Evolutionary conservation across 2,113 vertebrate species (phyloP).

Genomic region (Rafetus swinhoei): DNA sequence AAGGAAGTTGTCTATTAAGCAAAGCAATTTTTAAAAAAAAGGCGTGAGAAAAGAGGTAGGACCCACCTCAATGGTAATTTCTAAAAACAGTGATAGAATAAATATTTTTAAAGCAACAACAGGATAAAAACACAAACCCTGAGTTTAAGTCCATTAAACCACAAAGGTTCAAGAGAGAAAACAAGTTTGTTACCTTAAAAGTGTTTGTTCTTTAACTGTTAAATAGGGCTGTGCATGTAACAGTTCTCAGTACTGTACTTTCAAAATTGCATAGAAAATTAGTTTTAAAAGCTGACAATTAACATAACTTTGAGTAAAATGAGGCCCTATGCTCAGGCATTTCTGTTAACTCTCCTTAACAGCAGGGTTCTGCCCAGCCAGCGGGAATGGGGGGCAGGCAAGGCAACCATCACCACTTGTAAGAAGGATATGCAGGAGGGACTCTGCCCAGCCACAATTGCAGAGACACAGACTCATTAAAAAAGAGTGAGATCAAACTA

Average conservation of each 20-base stretch:
- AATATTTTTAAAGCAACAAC: not conserved
- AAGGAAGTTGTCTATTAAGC: not conserved
- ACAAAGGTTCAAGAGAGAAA: not conserved
- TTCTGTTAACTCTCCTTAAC: not conserved
- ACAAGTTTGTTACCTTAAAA: not conserved
- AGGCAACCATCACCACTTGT: not conserved
- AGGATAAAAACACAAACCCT: not conserved
- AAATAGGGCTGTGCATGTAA: not conserved
- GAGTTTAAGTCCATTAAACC: not conserved
- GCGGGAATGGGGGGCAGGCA: not conserved
- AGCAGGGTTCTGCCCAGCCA: not conserved
- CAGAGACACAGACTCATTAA: not conserved
- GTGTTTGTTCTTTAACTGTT: not conserved
- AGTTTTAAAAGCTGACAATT: not conserved
- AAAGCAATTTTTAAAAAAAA: not conserved
- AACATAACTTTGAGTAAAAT: not conserved
- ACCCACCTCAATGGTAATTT: not conserved
- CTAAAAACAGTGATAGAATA: no score
- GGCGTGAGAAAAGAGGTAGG: not conserved
- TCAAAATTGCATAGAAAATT: not conserved
- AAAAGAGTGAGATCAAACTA: not conserved
- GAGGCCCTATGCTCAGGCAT: not conserved
- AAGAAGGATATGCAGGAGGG: not conserved
- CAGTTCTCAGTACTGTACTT: not conserved
- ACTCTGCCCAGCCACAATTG: not conserved